Conservation (phyloP, 2,888 invertebrate species). For the Polietes domitor region DNA sequence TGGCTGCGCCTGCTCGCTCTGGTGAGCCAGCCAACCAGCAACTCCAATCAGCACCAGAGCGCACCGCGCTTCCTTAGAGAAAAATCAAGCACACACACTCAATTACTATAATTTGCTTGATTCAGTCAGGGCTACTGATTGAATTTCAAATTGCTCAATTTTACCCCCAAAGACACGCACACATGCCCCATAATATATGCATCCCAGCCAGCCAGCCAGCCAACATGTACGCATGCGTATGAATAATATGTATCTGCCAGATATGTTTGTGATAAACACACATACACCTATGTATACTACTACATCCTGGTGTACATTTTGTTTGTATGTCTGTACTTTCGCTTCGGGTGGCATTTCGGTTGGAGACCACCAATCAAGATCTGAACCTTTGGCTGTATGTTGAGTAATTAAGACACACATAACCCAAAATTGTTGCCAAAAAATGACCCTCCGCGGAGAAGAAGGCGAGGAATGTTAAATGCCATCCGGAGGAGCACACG, state of each 20-base stretch:
- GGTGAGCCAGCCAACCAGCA: not conserved
- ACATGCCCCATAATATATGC: constrained; percentile 48
- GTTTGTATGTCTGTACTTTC: constrained; percentile 48
- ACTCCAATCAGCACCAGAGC: constrained; percentile 5
- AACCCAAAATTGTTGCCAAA: constrained; percentile 46
- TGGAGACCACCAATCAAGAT: constrained; percentile 60
- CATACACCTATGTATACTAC: constrained; percentile 20
- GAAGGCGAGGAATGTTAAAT: constrained; percentile 42
- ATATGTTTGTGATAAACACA: constrained; percentile 59
- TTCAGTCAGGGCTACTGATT: constrained; percentile 79
- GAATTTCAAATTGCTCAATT: constrained; percentile 82
- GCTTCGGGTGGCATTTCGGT: constrained; percentile 65
- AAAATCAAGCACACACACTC: constrained; percentile 72
- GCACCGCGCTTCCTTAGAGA: constrained; percentile 46
- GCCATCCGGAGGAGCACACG: constrained; percentile 34
- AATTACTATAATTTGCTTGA: constrained; percentile 80
- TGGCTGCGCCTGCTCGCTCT: constrained; percentile 33
- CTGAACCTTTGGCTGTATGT: constrained; percentile 43
- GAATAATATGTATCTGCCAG: constrained; percentile 56
- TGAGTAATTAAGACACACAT: constrained; percentile 65
- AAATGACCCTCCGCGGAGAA: not conserved
- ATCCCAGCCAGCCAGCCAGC: too few relatives aligned
- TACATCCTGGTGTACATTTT: constrained; percentile 36
- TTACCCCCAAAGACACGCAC: constrained; percentile 76
- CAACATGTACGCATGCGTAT: constrained; percentile 26